A percentile compares a stretch with the other conserved stretches of the same genome.
These are phyloP conservation scores for Drosophila mimica DNA, from an alignment of 2,888 invertebrate genomes.

Conservation along the genomic window DNA sequence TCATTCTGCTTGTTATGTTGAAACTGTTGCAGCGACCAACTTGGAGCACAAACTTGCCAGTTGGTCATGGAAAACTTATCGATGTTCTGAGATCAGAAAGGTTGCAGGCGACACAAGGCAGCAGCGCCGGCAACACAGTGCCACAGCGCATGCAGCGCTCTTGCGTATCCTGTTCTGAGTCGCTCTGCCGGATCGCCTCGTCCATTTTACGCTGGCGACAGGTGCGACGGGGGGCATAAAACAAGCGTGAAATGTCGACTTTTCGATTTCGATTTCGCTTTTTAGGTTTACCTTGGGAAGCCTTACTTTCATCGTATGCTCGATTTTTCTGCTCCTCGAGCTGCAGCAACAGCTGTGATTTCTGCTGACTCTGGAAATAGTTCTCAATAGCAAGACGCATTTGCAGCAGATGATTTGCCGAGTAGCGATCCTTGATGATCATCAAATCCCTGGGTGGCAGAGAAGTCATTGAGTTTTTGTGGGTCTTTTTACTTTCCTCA, in stretches of 20 bases:
- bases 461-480: not conserved
- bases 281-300: not conserved
- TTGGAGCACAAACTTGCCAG: slow-evolving; percentile 15
- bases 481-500: not conserved
- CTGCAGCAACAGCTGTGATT: not conserved
- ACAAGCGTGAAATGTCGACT: slow-evolving; percentile 27
- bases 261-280: not conserved
- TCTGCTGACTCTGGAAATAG: not conserved
- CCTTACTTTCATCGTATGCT: no score
- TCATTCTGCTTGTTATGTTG: slow-evolving; percentile 20
- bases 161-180: not conserved
- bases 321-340: not conserved
- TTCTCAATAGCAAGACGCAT: slow-evolving; percentile 27
- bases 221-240: slow-evolving; percentile 52
- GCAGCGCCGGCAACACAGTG: not conserved
- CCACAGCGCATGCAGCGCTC: slow-evolving; percentile 53
- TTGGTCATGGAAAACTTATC: slow-evolving; percentile 46
- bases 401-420: slow-evolving; percentile 13
- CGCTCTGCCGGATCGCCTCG: not conserved
- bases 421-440: slow-evolving; percentile 30
- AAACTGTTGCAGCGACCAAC: slow-evolving; percentile 9
- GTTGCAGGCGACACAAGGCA: not conserved
- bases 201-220: slow-evolving; percentile 37
- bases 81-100: slow-evolving; percentile 19
- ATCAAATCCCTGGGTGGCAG: not conserved